phyloP scores from a whole-genome alignment of 2,888 invertebrate genomes.

The Marronus borbonicus region DNA sequence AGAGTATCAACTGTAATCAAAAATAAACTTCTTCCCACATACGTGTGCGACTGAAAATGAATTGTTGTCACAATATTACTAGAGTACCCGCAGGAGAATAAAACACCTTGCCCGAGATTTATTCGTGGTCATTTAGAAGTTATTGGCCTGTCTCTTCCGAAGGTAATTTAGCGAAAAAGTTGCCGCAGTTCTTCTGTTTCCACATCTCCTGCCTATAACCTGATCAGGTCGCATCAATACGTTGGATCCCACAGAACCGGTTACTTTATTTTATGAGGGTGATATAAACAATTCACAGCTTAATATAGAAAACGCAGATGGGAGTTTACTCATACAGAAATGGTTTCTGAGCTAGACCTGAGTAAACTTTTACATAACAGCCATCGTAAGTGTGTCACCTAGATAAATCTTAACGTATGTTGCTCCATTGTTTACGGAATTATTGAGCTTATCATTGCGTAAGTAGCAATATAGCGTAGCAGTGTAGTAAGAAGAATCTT shows the following conservation, averaged over 20 bases:
- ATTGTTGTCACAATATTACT: constrained; percentile 28
- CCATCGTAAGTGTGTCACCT: too few relatives aligned
- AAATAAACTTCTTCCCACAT: too few relatives aligned
- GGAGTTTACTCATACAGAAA: not conserved
- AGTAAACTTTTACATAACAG: not conserved
- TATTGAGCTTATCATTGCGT: too few relatives aligned
- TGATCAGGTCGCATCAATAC: not conserved
- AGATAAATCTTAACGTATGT: too few relatives aligned
- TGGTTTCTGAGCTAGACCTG: not conserved
- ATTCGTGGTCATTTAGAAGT: constrained; percentile 42
- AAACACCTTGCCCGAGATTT: constrained; percentile 11
- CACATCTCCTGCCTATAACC: not conserved
- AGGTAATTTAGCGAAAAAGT: constrained; percentile 27
- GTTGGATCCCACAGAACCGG: constrained; percentile 1
- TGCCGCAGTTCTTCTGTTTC: constrained; percentile 6
- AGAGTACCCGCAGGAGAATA: not conserved
- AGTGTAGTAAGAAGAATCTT: not conserved
- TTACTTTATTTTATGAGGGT: constrained; percentile 13
- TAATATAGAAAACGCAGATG: constrained; percentile 1
- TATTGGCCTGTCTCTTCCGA: constrained; percentile 1
- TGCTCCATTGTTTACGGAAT: too few relatives aligned
- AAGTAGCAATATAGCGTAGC: not conserved
- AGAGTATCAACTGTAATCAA: too few relatives aligned
- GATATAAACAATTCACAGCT: constrained; percentile 16
- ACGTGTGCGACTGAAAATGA: not conserved